Evolutionary conservation across 2,888 invertebrate genomes (phyloP).

Genomic region (Eulithis testata): DNA sequence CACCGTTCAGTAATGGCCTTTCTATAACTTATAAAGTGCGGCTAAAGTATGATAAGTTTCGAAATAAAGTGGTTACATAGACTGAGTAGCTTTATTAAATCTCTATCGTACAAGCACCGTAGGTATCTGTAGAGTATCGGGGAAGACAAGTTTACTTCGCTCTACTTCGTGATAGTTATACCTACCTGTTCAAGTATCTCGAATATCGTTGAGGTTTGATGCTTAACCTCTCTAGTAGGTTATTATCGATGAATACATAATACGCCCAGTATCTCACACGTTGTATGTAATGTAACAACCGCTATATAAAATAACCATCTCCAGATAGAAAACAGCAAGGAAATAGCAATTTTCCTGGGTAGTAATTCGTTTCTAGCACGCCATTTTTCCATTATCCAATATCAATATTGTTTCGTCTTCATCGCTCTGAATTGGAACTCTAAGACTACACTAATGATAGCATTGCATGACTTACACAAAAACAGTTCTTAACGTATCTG

Average conservation of each 20-base stretch:
- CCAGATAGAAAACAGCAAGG: conserved; percentile 69
- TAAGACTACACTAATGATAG: conserved; percentile 73
- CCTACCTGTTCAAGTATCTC: conserved; percentile 4
- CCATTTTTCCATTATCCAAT: conserved; percentile 82
- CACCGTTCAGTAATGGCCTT: conserved; percentile 54
- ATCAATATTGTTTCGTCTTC: conserved; percentile 82
- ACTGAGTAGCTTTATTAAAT: conserved; percentile 45
- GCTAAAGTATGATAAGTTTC: conserved; percentile 47
- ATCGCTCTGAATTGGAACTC: conserved; percentile 70
- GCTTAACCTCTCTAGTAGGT: conserved; percentile 30
- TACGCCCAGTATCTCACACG: conserved; percentile 33
- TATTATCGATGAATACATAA: conserved; percentile 38
- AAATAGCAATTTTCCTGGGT: conserved; percentile 75
- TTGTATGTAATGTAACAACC: conserved; percentile 48
- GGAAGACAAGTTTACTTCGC: conserved; percentile 41
- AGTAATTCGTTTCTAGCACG: conserved; percentile 76
- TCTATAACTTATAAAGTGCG: conserved; percentile 45
- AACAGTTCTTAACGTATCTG: conserved; percentile 35
- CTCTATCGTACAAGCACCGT: conserved; percentile 42
- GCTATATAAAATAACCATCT: conserved; percentile 59
- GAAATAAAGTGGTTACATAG: conserved; percentile 43
- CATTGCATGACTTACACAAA: conserved; percentile 67
- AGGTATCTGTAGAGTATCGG: conserved; percentile 46
- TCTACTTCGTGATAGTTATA: conserved; percentile 29
- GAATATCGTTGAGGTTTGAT: conserved; percentile 38